Evolutionary conservation across 2,113 vertebrate genomes (phyloP).

Genomic region (Saimiri boliviensis): DNA sequence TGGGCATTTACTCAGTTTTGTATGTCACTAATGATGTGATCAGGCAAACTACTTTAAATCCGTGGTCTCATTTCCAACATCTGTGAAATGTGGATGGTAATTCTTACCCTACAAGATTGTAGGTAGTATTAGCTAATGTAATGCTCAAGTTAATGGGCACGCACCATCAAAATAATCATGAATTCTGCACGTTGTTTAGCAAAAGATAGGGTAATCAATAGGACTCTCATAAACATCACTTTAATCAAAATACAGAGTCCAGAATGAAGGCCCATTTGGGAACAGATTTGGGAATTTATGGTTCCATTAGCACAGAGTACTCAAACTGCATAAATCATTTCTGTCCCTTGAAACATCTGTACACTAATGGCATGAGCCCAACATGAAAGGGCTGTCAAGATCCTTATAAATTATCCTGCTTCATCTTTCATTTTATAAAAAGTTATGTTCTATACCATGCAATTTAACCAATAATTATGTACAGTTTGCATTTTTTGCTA

Average conservation of each 20-base stretch:
- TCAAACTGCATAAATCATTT: neutral
- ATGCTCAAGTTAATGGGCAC: neutral
- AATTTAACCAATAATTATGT: neutral
- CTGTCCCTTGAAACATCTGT: neutral
- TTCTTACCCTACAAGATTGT: neutral
- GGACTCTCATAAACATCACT: neutral
- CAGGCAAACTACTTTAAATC: neutral
- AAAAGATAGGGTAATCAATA: neutral
- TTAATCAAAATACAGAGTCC: neutral
- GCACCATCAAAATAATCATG: neutral
- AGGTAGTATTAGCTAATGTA: neutral
- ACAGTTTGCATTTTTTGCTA: neutral
- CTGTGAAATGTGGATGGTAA: neutral
- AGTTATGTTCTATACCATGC: neutral
- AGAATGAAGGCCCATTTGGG: neutral
- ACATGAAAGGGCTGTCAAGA: neutral
- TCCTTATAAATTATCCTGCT: neutral
- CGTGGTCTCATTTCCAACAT: neutral
- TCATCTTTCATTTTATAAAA: neutral
- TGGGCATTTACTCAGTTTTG: neutral
- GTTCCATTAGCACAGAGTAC: neutral
- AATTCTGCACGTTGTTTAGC: neutral
- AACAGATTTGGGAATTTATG: neutral
- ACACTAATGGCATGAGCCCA: neutral
- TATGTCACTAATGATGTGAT: neutral